Conservation (phyloP, 2,113 vertebrate species). For the Polypterus senegalus region DNA sequence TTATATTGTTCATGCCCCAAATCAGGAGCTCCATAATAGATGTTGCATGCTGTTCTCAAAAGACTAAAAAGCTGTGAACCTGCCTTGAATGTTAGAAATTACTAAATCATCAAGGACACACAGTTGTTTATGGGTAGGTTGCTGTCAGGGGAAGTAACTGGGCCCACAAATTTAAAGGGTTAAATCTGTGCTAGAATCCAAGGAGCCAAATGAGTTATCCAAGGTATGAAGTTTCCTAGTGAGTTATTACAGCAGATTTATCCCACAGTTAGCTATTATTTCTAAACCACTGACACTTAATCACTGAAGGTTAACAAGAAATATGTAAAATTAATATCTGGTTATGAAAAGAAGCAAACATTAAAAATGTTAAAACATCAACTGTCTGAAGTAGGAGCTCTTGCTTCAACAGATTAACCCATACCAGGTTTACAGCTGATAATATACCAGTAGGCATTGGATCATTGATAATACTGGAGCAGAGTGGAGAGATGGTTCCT, state of each 20-base stretch:
- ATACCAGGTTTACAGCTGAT: background rate
- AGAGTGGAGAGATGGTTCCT: background rate
- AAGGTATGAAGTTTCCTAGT: conserved; percentile 1
- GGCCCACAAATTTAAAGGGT: background rate
- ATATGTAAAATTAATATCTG: background rate
- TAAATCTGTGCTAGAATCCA: background rate
- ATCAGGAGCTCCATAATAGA: no score
- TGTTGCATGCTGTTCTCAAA: no score
- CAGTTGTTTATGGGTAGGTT: no score
- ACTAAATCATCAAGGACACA: no score
- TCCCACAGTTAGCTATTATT: background rate
- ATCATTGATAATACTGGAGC: background rate
- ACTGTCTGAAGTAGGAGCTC: background rate
- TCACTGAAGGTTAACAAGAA: background rate
- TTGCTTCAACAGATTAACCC: background rate
- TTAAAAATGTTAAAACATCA: background rate
- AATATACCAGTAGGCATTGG: background rate
- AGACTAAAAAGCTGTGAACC: no score
- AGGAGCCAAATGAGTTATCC: background rate
- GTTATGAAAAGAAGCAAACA: background rate
- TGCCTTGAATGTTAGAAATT: no score
- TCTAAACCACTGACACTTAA: background rate
- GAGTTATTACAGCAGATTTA: background rate
- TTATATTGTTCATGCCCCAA: no score
- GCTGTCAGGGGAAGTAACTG: background rate